Percentiles rank a stretch among this genome's conserved stretches.
phyloP scores from a whole-genome alignment of 2,888 invertebrate species.

The Trachelus tabidus region DNA sequence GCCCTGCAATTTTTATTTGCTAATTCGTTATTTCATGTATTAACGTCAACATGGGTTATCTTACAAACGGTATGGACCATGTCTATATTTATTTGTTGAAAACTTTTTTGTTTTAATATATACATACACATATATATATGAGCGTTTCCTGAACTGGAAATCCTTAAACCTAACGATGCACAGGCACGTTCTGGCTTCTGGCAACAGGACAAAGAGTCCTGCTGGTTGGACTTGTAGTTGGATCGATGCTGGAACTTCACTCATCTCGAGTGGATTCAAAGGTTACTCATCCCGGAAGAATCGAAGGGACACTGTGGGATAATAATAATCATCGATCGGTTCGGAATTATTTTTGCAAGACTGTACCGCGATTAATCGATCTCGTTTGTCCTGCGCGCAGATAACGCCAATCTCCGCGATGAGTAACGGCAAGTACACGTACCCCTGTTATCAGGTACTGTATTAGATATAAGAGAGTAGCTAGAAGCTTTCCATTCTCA shows the following conservation, averaged over 20 bases:
- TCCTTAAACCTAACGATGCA: slow-evolving; percentile 7
- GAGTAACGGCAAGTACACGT: background rate
- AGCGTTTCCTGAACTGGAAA: background rate
- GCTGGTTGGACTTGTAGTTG: background rate
- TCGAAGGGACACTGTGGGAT: background rate
- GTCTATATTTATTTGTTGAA: background rate
- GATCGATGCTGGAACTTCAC: slow-evolving; percentile 1
- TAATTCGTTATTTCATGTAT: background rate
- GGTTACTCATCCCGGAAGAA: background rate
- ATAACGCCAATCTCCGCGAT: background rate
- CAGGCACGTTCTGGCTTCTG: slow-evolving; percentile 23
- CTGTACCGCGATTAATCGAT: background rate
- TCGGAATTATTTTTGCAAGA: background rate
- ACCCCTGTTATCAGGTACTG: background rate
- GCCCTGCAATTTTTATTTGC: background rate
- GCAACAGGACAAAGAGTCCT: slow-evolving; percentile 30
- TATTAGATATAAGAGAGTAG: background rate
- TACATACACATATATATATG: too few species aligned
- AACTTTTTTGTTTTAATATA: too few species aligned
- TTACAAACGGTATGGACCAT: background rate
- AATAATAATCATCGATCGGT: background rate
- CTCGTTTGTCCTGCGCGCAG: background rate
- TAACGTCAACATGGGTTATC: background rate
- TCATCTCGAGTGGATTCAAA: background rate
- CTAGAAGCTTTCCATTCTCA: background rate